Evolutionary conservation across 2,888 invertebrate species (phyloP), one percentile per base, ranked within the genome.

Genomic region (Noctua comes): DNA sequence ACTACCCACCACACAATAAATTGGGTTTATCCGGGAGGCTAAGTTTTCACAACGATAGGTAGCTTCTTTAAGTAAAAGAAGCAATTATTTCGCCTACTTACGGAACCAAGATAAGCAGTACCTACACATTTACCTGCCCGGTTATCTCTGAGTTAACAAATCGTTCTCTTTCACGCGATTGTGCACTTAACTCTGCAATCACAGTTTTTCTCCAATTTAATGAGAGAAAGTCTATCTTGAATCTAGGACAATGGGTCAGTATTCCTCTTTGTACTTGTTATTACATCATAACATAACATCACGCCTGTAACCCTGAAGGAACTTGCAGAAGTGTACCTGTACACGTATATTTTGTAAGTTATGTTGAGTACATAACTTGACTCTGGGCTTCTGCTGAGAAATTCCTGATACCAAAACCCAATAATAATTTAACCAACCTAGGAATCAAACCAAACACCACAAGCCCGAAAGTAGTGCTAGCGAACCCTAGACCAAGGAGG

Each of bases 41-140:
- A 11, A 1, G 16, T 59, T 21, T 31, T 16, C 8, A 46, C 54
- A 31, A 48, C 46, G 18, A 46, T 24, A 76, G 51, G 59, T 76
- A 18, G 66, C 36, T 80, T 68, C 46, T 73, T 31, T 70, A 57
- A 69, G 78, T 82, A 75, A 83, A 79, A 79, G 74, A 83, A 84
- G 73, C 73, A 54, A 74, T 84, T 80, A 84, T 74, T 80, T 72
- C 40, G 51, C 71, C 46, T 70, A n/a, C 64, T 84, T 68, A 77
- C 57, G 54, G 24, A 77, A 8, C 57, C 3, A 2, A 84, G 83
- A 84, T 84, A 84, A 84, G 70, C 71, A 71, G 46, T 18, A 68
- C 27, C 21, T 66, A 64, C 36, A 69, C 71, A 69, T 76, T 82
- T 73, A 80, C 80, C 65, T 73, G 48, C 24, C 36, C 3, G 43